These are phyloP conservation scores for Euproctis similis DNA, from an alignment of 2,888 invertebrate genomes.

Conservation along the genomic window DNA sequence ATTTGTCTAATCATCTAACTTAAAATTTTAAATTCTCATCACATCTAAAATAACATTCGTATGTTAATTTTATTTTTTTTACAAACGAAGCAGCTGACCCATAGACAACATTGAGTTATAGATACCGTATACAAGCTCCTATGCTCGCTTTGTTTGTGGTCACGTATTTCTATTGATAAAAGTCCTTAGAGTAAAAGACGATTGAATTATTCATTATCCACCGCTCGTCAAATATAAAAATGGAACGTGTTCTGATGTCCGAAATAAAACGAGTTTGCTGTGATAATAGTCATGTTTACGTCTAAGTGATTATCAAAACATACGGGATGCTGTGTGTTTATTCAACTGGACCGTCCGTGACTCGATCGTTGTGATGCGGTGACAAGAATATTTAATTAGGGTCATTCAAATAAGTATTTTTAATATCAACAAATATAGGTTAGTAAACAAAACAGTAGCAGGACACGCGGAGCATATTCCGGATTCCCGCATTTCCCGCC, in stretches of 20 bases:
- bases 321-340: slow-evolving; percentile 65
- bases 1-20: too few relatives aligned
- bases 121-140: slow-evolving; percentile 32
- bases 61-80: slow-evolving; percentile 23
- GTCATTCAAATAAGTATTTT: slow-evolving; percentile 21
- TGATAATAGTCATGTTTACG: slow-evolving; percentile 31
- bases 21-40: too few relatives aligned
- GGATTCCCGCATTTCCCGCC: slow-evolving; percentile 8
- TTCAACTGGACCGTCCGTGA: slow-evolving; percentile 66
- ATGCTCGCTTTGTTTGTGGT: slow-evolving; percentile 54
- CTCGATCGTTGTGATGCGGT: slow-evolving; percentile 22
- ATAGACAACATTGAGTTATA: slow-evolving; percentile 33
- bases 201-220: slow-evolving; percentile 8
- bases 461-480: too few relatives aligned
- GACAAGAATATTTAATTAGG: slow-evolving; percentile 51
- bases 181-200: slow-evolving; percentile 4
- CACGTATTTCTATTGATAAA: slow-evolving; percentile 52
- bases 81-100: slow-evolving; percentile 40
- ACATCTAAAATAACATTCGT: slow-evolving; percentile 14
- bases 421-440: slow-evolving; percentile 20
- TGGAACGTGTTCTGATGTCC: slow-evolving; percentile 10
- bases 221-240: slow-evolving; percentile 14
- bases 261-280: slow-evolving; percentile 23
- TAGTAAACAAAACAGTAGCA: too few relatives aligned
- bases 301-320: slow-evolving; percentile 42